Percentiles rank a stretch among this genome's conserved stretches.
Evolutionary conservation across 2,113 vertebrate genomes (phyloP).

Genomic region (Mugil cephalus): DNA sequence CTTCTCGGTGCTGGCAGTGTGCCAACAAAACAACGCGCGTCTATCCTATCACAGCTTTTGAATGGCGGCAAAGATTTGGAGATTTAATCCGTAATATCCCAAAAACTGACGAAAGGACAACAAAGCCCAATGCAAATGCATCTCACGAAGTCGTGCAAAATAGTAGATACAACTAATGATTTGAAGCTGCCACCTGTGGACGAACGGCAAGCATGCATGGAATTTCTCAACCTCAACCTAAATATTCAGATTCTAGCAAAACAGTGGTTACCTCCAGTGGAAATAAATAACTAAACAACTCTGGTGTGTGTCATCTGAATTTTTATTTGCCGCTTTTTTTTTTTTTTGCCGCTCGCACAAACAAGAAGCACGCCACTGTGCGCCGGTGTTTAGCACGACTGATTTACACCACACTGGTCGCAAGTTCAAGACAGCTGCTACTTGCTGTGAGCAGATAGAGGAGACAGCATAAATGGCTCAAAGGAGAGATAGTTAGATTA

Average conservation of each 20-base stretch:
- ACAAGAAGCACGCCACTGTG: conserved; percentile 2
- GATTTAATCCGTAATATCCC: conserved; percentile 40
- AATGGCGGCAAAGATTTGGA: conserved; percentile 23
- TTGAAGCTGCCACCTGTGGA: conserved; percentile 13
- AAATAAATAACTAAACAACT: conserved; percentile 59
- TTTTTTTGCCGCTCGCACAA: too few relatives aligned
- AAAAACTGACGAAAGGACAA: conserved; percentile 42
- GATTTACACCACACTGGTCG: too few relatives aligned
- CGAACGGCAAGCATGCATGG: background rate
- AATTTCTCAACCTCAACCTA: conserved; percentile 12
- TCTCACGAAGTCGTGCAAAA: conserved; percentile 26
- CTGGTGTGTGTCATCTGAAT: conserved; percentile 50
- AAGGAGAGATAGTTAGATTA: too few relatives aligned
- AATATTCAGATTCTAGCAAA: conserved; percentile 48
- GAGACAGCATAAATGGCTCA: too few relatives aligned
- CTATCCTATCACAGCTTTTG: conserved; percentile 28
- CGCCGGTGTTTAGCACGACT: too few relatives aligned
- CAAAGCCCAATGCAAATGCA: conserved; percentile 36
- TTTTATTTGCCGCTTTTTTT: conserved; percentile 60
- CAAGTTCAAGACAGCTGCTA: too few relatives aligned
- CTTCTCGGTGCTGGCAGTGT: conserved; percentile 47
- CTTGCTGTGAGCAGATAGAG: too few relatives aligned
- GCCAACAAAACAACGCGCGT: conserved; percentile 49
- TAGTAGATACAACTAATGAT: conserved; percentile 16
- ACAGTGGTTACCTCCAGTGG: background rate